phyloP scores from a whole-genome alignment of 2,113 vertebrate genomes.

The Piprites chloris region DNA sequence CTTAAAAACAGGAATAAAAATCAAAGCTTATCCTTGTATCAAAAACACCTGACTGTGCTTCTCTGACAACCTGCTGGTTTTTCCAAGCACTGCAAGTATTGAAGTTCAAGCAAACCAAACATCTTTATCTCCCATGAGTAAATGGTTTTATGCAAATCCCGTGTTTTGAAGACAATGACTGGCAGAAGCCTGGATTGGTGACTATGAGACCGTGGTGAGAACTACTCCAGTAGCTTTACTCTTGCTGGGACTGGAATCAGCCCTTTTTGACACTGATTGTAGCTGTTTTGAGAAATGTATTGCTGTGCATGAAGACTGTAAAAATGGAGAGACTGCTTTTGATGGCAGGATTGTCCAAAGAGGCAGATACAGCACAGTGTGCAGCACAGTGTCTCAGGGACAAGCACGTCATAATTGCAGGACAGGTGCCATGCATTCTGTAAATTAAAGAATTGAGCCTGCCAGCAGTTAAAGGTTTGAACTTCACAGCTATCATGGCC shows the following conservation, averaged over 20 bases:
- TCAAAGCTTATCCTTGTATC: not conserved
- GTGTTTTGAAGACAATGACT: not conserved
- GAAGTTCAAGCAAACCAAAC: not conserved
- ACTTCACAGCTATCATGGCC: not conserved
- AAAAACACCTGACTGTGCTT: not conserved
- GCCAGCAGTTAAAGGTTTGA: not conserved
- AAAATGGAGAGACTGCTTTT: not conserved
- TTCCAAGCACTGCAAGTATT: not conserved
- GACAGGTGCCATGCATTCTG: not conserved
- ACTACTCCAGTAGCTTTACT: not conserved
- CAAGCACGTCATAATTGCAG: not conserved
- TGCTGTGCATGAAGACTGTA: not conserved
- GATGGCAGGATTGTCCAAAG: fast-evolving
- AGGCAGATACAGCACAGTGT: not conserved
- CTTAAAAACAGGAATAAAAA: not conserved
- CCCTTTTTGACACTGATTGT: not conserved
- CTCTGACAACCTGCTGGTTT: not conserved
- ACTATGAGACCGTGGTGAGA: not conserved
- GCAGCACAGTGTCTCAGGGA: fast-evolving
- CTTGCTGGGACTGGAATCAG: not conserved
- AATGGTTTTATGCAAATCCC: not conserved
- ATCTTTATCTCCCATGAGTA: not conserved
- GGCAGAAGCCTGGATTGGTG: not conserved
- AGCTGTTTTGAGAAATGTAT: not conserved
- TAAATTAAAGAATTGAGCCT: not conserved